Conservation (phyloP, 2,888 invertebrate genomes). For the Arge pagana region DNA sequence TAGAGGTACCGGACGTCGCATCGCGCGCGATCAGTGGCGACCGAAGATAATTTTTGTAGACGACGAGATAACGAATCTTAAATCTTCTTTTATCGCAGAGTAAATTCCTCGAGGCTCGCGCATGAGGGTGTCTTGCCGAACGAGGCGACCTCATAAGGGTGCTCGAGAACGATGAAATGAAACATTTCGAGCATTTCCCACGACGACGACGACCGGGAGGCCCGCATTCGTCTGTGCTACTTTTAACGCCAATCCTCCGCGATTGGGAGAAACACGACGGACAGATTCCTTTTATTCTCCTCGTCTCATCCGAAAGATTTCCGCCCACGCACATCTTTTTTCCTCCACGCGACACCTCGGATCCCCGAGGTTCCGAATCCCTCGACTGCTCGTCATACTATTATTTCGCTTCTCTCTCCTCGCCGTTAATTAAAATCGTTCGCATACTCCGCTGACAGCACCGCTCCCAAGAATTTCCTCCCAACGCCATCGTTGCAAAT, state of each 20-base stretch:
- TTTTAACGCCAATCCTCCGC: constrained; percentile 22
- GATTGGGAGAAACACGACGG: constrained; percentile 7
- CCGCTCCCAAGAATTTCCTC: constrained; percentile 49
- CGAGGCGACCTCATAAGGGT: too few species aligned
- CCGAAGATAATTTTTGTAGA: constrained; percentile 40
- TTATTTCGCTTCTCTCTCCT: background rate
- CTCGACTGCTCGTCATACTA: background rate
- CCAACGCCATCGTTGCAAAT: constrained; percentile 51
- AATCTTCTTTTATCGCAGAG: constrained; percentile 44
- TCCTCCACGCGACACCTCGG: too few species aligned
- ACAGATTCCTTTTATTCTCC: background rate
- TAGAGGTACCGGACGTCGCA: too few species aligned
- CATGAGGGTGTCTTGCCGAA: constrained; percentile 34
- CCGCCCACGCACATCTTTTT: too few species aligned
- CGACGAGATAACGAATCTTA: constrained; percentile 40
- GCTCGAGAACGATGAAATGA: constrained; percentile 15
- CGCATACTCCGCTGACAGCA: constrained; percentile 45
- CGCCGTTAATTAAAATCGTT: constrained; percentile 55
- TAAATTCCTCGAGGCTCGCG: constrained; percentile 36
- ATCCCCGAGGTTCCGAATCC: background rate
- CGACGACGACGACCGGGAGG: constrained; percentile 26
- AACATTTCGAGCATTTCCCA: constrained; percentile 30
- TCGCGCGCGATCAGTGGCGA: too few species aligned
- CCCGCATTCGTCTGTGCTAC: constrained; percentile 27
- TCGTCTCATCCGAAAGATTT: background rate